Conservation (phyloP, 2,113 vertebrate species). For the Menura novaehollandiae region DNA sequence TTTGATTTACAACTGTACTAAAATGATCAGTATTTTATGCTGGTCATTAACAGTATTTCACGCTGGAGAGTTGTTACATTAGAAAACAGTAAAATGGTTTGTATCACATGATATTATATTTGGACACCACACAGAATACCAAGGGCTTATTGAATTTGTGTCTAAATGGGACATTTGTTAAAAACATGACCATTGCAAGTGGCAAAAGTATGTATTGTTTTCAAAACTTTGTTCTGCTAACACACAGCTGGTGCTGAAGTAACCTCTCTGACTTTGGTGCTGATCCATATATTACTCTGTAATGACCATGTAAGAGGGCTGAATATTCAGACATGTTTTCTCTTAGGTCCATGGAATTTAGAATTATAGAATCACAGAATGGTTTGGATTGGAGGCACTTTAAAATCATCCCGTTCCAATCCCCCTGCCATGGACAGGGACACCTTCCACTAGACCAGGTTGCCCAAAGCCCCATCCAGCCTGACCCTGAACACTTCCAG, state of each 20-base stretch:
- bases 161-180: slow-evolving; percentile 9
- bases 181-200: not conserved
- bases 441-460: not conserved
- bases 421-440: not conserved
- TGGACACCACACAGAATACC: not conserved
- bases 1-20: slow-evolving; percentile 47
- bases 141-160: slow-evolving; percentile 21
- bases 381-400: not conserved
- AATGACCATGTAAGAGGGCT: not conserved
- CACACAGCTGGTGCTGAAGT: not conserved
- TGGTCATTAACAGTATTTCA: slow-evolving; percentile 27
- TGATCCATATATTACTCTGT: not conserved
- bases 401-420: not conserved
- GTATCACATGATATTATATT: not conserved
- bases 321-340: not conserved
- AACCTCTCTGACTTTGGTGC: not conserved
- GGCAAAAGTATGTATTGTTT: not conserved
- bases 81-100: slow-evolving; percentile 43
- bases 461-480: not conserved
- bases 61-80: slow-evolving; percentile 25
- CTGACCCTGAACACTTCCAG: not conserved
- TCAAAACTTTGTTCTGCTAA: not conserved
- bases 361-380: not conserved
- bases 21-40: slow-evolving; percentile 33
- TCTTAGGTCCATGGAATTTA: not conserved